Base-by-base conservation (phyloP, 2,888 invertebrate genomes). In the Sicus ferrugineus region DNA sequence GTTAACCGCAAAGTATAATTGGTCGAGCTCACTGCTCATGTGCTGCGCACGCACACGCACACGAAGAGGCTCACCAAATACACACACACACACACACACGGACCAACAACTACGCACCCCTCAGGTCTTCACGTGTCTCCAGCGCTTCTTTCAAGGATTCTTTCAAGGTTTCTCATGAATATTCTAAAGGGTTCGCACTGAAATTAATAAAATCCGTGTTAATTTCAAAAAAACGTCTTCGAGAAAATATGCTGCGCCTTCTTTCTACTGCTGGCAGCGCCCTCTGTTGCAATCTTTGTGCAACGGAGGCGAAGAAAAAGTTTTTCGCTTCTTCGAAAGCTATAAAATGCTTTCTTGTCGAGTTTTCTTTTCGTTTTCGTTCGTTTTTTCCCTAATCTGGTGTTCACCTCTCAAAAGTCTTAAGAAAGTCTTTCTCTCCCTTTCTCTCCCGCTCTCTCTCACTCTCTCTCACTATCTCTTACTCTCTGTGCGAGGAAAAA, bases 1-100 rank as follows among this genome's bases (percentile, higher is more conserved):
- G 84, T 84, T 84, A 84, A 85, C 84, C 84, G 75, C 84, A 84
- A 83, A 82, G 82, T 84, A 81, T 84, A 84, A 85, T 84, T 85
- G 84, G 84, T 83, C 80, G 82, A 80, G 42, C 67, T 67, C n/a
- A 48, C 67, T 67, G 67, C 67, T 67, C 77, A 79, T 79, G 79
- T 58, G 67, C 67, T 48, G n/a, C 21, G 46, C 58, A 62, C 42
- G 66, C 70, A 67, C 65, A 67, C 21, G 28, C 64, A 3, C 46
- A n/a, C 54, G 21, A 48, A 46, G 16, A 21, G 2, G 30, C 26
- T 19, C 19, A 48, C 1, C 63, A 16, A 28, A 48, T 34, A 54
- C 42, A 65, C 42, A 48, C 50, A 64, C 46, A 58, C 11, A 46
- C 30, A 59, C 48, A 48, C 54, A 54, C 54, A 4, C 11, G 26